These are phyloP conservation scores for Acrobasis consociella DNA, from an alignment of 2,888 invertebrate species.

Conservation along the genomic window DNA sequence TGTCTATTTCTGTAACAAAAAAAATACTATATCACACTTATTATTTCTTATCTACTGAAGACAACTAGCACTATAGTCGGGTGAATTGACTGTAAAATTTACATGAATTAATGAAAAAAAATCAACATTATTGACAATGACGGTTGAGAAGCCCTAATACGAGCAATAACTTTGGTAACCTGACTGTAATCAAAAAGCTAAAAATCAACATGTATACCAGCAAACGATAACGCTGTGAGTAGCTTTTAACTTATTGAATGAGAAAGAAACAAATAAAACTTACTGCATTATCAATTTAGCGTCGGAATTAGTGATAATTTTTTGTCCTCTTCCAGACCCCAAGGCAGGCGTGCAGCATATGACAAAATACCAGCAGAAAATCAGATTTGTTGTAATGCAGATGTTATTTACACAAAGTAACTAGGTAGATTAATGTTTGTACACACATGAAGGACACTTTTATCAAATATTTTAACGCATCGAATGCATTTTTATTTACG, in stretches of 20 bases:
- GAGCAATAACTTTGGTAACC: slow-evolving; percentile 53
- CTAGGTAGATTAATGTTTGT: slow-evolving; percentile 49
- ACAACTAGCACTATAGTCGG: not conserved
- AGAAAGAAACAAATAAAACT: slow-evolving; percentile 57
- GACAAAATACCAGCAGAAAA: slow-evolving; percentile 72
- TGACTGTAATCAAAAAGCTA: slow-evolving; percentile 48
- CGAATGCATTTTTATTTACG: slow-evolving; percentile 79
- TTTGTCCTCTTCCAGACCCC: slow-evolving; percentile 78
- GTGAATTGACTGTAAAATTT: not conserved
- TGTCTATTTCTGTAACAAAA: slow-evolving; percentile 79
- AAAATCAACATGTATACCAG: slow-evolving; percentile 31
- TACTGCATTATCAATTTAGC: slow-evolving; percentile 79
- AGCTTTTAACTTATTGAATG: slow-evolving; percentile 32
- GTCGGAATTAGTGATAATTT: slow-evolving; percentile 74
- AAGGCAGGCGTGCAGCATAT: slow-evolving; percentile 81
- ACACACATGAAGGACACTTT: slow-evolving; percentile 58
- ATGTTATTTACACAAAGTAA: slow-evolving; percentile 46
- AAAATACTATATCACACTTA: slow-evolving; percentile 29
- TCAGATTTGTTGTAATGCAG: slow-evolving; percentile 50
- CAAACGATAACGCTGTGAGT: slow-evolving; percentile 29
- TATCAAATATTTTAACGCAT: slow-evolving; percentile 55
- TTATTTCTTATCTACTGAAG: not conserved
- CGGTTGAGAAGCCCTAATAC: slow-evolving; percentile 37
- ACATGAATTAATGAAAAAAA: slow-evolving; percentile 18
- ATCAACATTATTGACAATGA: slow-evolving; percentile 32